Conservation (phyloP, 1,140 invertebrate genomes). For the Cataglyphis hispanica region DNA sequence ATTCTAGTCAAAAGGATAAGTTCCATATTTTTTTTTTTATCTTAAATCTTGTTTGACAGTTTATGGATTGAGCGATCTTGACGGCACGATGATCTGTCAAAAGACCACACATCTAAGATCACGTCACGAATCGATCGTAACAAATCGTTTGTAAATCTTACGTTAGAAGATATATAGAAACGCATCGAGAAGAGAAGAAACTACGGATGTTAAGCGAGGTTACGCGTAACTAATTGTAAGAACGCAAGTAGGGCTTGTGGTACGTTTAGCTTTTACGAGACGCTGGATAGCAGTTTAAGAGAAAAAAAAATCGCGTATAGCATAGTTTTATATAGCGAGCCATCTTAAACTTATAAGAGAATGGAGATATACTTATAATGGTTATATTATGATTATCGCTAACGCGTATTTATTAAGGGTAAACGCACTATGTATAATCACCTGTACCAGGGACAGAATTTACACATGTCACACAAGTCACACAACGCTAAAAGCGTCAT, state of each 20-base stretch:
- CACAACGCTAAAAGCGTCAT: constrained; percentile 39
- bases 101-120: not conserved
- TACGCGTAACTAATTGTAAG: constrained; percentile 9
- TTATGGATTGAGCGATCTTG: constrained; percentile 8
- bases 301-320: constrained; percentile 77
- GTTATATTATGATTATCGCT: constrained; percentile 78
- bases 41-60: not conserved
- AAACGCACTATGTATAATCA: constrained; percentile 66
- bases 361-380: constrained; percentile 77
- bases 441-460: constrained; percentile 18
- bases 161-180: constrained; percentile 56
- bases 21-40: not conserved
- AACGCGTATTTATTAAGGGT: constrained; percentile 66
- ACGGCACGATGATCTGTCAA: not conserved
- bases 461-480: constrained; percentile 15
- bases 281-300: constrained; percentile 67
- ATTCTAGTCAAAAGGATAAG: not conserved
- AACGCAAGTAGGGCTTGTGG: constrained; percentile 31
- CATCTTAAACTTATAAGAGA: constrained; percentile 80
- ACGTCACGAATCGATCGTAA: constrained; percentile 68
- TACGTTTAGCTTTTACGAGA: constrained; percentile 50
- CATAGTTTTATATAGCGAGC: constrained; percentile 85
- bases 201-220: constrained; percentile 38
- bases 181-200: constrained; percentile 26
- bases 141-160: constrained; percentile 40